phyloP scores from a whole-genome alignment of 2,797 vertebrate species.

The Anguilla marmorata region DNA sequence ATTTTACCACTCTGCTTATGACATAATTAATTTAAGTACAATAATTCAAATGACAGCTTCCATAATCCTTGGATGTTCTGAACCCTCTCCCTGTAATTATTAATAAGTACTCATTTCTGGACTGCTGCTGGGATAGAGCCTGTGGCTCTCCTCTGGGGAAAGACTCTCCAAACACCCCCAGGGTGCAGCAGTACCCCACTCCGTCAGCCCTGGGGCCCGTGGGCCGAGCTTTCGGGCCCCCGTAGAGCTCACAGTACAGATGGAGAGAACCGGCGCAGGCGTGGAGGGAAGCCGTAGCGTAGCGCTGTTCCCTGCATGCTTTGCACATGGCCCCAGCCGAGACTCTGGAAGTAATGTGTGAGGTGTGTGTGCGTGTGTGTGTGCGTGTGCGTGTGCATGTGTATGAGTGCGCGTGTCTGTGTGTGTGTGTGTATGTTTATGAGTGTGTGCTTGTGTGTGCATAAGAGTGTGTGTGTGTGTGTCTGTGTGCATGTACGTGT shows the following conservation, averaged over 20 bases:
- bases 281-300: too few species aligned
- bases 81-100: neutral
- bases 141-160: neutral
- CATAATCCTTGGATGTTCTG: neutral
- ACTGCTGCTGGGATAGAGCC: neutral
- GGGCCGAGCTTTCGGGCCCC: neutral
- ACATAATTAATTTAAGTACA: neutral
- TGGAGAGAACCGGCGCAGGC: neutral
- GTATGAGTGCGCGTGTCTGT: too few species aligned
- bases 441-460: too few species aligned
- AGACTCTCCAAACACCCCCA: neutral
- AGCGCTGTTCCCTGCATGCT: too few species aligned
- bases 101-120: neutral
- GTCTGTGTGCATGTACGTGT: too few species aligned
- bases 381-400: too few species aligned
- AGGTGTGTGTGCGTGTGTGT: too few species aligned
- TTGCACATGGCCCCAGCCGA: too few species aligned
- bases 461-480: too few species aligned
- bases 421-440: too few species aligned
- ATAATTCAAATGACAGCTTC: neutral
- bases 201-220: too few species aligned
- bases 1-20: neutral
- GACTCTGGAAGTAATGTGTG: too few species aligned
- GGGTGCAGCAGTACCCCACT: neutral
- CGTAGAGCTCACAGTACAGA: neutral